Base-by-base conservation (phyloP, 2,797 vertebrate species). In the Nannoperca obscura region DNA sequence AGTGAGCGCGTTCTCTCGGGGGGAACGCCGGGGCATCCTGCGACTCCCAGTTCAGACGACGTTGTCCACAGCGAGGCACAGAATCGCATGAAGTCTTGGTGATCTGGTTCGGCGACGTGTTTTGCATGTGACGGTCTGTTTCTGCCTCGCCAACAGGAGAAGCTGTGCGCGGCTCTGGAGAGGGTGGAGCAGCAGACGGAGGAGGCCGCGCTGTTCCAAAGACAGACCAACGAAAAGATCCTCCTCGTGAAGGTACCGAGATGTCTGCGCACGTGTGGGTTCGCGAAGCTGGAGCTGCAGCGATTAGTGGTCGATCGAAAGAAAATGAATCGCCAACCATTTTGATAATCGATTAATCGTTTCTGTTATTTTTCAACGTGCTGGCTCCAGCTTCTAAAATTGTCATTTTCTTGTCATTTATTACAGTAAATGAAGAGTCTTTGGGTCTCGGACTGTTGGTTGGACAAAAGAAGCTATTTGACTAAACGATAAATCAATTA, bases 221-320 rank as follows among this genome's bases (percentile, higher is more conserved):
- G 42, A 38, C 81, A 85, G 67, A 94, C 92, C 74, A 93, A 91
- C n/a, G 91, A 95, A 11, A 93, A 91, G 84, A 94, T 94, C 74
- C 90, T 94, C 15, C 70, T 86, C 50, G 87, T 94, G 9, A 95
- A 94, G 95, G 94, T 95, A 86, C 12, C 0, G 1, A 34, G 3
- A 30, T 1, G 9, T 70, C 3, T 76, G 12, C 63, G 2, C 10
- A 38, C 36, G 17, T 65, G 14, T 68, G 12, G 60, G 10, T 53
- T 40, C 24, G 24, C 24, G 1, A 27, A 27, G 24, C 24, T 27
- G 24, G 24, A 27, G 24, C 24, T 27, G 24, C 24, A 2, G 2
- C 24, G 24, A 27, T 27, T 27, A 27, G 24, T 27, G 2, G 24
- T 27, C 24, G 24, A 27, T 27, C 24, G 24, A 27, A 27, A 27